Percentiles rank a stretch among this genome's conserved stretches.
phyloP scores from a whole-genome alignment of 2,797 vertebrate genomes.

The Alca torda region DNA sequence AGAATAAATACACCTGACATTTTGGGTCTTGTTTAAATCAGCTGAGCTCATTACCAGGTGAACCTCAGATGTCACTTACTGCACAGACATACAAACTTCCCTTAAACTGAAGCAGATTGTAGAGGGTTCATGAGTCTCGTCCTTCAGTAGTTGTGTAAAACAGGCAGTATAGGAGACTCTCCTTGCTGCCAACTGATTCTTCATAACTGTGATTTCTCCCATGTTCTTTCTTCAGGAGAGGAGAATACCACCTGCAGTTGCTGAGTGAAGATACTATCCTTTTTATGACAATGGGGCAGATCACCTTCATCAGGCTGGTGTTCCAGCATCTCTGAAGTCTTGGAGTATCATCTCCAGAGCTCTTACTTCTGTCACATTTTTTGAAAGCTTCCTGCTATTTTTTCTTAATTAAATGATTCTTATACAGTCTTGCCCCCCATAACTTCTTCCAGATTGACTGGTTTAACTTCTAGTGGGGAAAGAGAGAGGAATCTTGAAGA shows the following conservation, averaged over 20 bases:
- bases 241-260: neutral
- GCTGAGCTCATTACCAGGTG: neutral
- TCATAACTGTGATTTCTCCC: neutral
- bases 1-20: neutral
- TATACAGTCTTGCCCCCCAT: neutral
- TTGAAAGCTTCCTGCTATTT: neutral
- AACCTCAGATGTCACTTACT: neutral
- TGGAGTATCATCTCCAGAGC: neutral
- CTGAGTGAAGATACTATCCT: neutral
- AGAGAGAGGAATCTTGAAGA: neutral
- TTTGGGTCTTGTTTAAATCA: neutral
- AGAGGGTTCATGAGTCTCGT: neutral
- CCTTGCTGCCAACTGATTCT: neutral
- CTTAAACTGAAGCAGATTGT: neutral
- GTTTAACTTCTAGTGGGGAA: neutral
- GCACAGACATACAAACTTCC: neutral
- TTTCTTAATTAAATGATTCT: neutral
- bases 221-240: neutral
- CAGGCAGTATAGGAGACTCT: neutral
- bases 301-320: neutral
- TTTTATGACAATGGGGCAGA: neutral
- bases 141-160: neutral
- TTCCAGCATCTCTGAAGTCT: neutral
- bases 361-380: neutral
- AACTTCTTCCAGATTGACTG: neutral